Evolutionary conservation across 2,113 vertebrate genomes (phyloP).

Genomic region (Chaetorhynchus papuensis): DNA sequence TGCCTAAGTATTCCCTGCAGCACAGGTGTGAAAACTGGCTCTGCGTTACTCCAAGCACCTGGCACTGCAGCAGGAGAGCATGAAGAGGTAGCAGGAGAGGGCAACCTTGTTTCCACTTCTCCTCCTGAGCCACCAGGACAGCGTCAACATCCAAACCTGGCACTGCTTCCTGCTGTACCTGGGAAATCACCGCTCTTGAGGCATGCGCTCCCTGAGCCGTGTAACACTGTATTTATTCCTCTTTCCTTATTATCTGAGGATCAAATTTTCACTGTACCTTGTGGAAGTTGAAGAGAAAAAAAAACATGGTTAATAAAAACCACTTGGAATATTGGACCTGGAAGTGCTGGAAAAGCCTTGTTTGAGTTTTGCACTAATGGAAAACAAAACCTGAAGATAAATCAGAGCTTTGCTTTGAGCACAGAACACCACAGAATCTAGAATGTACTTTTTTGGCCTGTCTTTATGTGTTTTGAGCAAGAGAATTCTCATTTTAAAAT

Average conservation of each 20-base stretch:
- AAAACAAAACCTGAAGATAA: neutral
- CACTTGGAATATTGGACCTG: neutral
- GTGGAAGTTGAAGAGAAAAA: neutral
- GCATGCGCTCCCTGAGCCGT: rapidly evolving
- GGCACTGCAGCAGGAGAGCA: neutral
- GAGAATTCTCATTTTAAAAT: neutral
- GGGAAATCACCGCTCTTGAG: neutral
- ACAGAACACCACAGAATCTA: neutral
- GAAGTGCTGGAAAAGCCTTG: neutral
- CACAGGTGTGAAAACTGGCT: neutral
- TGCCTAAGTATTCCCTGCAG: neutral
- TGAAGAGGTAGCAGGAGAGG: neutral
- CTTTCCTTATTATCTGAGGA: neutral
- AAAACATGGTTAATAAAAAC: neutral
- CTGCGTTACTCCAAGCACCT: rapidly evolving
- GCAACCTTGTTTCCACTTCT: neutral
- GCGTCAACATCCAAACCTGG: rapidly evolving
- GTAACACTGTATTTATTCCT: neutral
- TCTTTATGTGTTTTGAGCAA: neutral
- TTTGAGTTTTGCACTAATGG: neutral
- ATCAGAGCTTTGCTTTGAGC: neutral
- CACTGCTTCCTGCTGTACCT: neutral
- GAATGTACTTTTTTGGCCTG: neutral
- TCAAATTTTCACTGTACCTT: neutral
- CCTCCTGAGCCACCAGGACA: rapidly evolving